Evolutionary conservation across 2,113 vertebrate genomes (phyloP).

Genomic region (Marmota monax): DNA sequence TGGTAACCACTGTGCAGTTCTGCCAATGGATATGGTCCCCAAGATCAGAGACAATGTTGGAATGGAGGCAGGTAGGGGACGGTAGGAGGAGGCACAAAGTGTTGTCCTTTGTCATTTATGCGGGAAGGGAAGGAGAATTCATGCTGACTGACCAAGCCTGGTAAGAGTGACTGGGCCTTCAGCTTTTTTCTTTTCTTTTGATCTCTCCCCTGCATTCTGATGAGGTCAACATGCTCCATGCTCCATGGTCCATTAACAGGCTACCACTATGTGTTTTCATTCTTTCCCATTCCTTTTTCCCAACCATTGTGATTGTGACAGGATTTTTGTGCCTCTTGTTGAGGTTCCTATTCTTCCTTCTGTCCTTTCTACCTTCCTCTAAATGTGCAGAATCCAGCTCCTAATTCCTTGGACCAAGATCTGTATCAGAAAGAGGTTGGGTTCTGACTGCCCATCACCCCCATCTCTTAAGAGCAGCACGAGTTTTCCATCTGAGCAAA

Average conservation of each 20-base stretch:
- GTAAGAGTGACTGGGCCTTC: background rate
- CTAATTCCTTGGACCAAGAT: background rate
- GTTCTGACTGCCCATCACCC: background rate
- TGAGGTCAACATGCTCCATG: background rate
- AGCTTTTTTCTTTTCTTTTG: background rate
- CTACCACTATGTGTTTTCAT: background rate
- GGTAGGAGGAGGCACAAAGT: background rate
- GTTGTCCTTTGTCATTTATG: background rate
- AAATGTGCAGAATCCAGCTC: background rate
- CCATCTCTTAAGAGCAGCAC: background rate
- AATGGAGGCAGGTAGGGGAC: no score
- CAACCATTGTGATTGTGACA: background rate
- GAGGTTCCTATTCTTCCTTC: background rate
- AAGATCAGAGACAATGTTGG: background rate
- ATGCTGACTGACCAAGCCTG: background rate
- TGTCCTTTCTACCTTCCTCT: conserved; percentile 26
- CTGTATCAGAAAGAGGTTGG: background rate
- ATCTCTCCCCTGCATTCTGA: background rate
- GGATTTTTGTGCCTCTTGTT: background rate
- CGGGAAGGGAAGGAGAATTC: background rate
- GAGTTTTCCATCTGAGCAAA: background rate
- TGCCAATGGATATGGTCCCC: background rate
- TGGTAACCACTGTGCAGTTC: background rate
- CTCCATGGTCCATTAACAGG: background rate
- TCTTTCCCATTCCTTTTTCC: background rate